Evolutionary conservation across 2,888 invertebrate species (phyloP).

Genomic region (Leptopilina myrica): DNA sequence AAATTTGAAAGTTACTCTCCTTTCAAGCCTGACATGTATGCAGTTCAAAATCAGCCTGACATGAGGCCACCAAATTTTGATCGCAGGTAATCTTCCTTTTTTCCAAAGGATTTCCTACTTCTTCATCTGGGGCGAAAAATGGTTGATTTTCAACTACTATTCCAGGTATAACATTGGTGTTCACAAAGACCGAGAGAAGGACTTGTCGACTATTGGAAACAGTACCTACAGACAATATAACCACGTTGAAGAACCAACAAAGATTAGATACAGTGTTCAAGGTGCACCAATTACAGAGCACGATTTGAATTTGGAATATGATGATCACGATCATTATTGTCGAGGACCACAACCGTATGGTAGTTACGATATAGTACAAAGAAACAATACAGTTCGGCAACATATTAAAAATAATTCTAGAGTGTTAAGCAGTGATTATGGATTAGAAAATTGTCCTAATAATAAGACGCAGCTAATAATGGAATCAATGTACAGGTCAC

Average conservation of each 20-base stretch:
- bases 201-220: conserved; percentile 34
- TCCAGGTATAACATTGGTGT: conserved; percentile 41
- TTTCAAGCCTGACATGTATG: conserved; percentile 50
- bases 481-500: conserved; percentile 68
- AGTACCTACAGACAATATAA: conserved; percentile 51
- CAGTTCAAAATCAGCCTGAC: conserved; percentile 54
- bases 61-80: conserved; percentile 48
- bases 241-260: conserved; percentile 50
- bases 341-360: conserved; percentile 59
- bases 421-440: conserved; percentile 55
- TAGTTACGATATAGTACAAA: conserved; percentile 64
- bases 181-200: conserved; percentile 44
- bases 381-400: conserved; percentile 48
- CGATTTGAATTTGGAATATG: conserved; percentile 55
- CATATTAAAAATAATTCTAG: conserved; percentile 62
- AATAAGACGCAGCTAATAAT: conserved; percentile 63
- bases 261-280: conserved; percentile 62
- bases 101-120: too few relatives aligned
- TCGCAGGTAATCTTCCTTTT: conserved; percentile 40
- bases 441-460: conserved; percentile 57
- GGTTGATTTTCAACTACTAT: background rate
- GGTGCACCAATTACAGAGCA: conserved; percentile 58
- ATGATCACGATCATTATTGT: conserved; percentile 48
- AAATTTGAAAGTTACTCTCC: conserved; percentile 48
- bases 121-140: too few relatives aligned